phyloP scores from a whole-genome alignment of 2,113 vertebrate species.

The Osmerus mordax region DNA sequence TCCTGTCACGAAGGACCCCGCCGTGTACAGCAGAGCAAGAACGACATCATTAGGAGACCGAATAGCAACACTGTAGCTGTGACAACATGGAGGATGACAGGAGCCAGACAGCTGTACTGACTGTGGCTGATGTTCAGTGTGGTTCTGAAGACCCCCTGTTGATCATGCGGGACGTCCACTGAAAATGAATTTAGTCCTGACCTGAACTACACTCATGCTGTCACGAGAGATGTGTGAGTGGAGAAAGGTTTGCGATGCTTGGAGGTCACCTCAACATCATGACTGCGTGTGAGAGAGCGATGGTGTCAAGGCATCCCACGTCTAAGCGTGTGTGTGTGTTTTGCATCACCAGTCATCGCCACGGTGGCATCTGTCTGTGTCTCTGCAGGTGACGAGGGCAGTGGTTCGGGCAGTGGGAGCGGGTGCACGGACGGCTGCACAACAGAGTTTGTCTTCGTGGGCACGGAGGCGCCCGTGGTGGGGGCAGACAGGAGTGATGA shows the following conservation, averaged over 20 bases:
- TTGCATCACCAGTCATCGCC: conserved; percentile 29
- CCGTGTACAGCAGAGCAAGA: conserved; percentile 15
- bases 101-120: background rate
- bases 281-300: no score
- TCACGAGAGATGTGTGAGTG: background rate
- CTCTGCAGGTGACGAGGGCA: conserved; percentile 85
- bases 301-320: background rate
- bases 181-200: no score
- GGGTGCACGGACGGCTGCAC: conserved; percentile 90
- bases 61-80: conserved; percentile 26
- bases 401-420: conserved; percentile 88
- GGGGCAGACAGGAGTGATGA: conserved; percentile 81
- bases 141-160: conserved; percentile 27
- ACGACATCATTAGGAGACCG: conserved; percentile 45
- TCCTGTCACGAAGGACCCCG: background rate
- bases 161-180: conserved; percentile 20
- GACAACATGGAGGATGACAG: background rate
- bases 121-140: conserved; percentile 22
- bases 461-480: conserved; percentile 83
- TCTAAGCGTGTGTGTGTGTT: background rate
- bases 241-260: background rate
- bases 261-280: background rate
- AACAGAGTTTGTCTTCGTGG: conserved; percentile 84
- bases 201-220: background rate
- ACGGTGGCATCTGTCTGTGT: conserved; percentile 25